Conservation (phyloP, 2,113 vertebrate genomes). For the Cygnus atratus region DNA sequence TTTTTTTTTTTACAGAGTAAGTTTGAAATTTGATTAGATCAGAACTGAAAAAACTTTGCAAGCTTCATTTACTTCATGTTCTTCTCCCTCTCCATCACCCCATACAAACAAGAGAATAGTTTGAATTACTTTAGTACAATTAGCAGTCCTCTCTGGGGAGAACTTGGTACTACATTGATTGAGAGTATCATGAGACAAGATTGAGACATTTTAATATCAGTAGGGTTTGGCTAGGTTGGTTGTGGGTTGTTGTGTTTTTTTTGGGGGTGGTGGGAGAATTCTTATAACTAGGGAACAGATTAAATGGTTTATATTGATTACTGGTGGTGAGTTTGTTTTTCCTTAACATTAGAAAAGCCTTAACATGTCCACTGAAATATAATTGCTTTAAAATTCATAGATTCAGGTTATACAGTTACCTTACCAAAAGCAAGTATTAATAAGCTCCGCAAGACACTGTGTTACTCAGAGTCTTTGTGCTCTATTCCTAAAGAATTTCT, state of each 20-base stretch:
- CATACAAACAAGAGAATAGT: background rate
- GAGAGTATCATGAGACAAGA: background rate
- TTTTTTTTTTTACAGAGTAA: background rate
- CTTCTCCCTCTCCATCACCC: too few species aligned
- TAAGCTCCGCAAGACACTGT: background rate
- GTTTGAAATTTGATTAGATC: background rate
- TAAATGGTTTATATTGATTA: background rate
- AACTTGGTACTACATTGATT: background rate
- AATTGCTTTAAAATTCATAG: background rate
- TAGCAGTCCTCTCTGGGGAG: background rate
- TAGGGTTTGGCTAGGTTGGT: too few species aligned
- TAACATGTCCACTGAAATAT: background rate
- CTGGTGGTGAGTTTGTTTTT: background rate
- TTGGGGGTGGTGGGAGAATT: too few species aligned
- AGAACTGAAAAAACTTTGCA: background rate
- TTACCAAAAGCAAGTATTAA: background rate
- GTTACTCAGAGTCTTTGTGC: background rate
- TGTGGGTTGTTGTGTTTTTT: too few species aligned
- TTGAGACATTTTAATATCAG: background rate
- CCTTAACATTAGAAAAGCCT: background rate
- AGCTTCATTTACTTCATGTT: background rate
- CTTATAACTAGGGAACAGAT: background rate
- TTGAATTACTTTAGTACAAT: background rate
- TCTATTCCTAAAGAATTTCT: slow-evolving; percentile 59
- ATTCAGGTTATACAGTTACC: background rate